These are phyloP conservation scores for Gymnodraco acuticeps DNA, from an alignment of 2,797 vertebrate genomes.

Conservation along the genomic window DNA sequence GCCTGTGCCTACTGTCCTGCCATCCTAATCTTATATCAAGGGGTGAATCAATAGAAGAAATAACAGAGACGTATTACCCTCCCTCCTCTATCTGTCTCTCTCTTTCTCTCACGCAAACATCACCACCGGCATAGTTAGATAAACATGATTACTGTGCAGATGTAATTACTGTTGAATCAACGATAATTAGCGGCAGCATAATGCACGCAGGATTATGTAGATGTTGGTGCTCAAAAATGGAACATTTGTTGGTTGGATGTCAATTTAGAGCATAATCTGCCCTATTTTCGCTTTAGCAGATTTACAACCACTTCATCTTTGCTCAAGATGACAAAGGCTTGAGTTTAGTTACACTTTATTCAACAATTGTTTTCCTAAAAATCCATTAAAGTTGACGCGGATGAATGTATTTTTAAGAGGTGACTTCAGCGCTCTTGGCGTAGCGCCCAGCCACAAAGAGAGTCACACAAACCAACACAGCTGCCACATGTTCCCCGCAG, in stretches of 20 bases:
- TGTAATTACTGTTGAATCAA: slow-evolving; percentile 75
- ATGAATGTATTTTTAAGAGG: slow-evolving; percentile 17
- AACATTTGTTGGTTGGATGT: slow-evolving; percentile 44
- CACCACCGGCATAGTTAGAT: slow-evolving; percentile 65
- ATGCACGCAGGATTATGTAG: slow-evolving; percentile 42
- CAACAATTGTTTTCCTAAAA: slow-evolving; percentile 15
- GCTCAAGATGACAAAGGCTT: slow-evolving; percentile 26
- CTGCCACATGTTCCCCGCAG: slow-evolving; percentile 12
- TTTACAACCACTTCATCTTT: slow-evolving; percentile 34
- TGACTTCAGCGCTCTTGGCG: slow-evolving; percentile 36
- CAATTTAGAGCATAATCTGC: slow-evolving; percentile 43
- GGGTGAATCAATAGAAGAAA: slow-evolving; percentile 42
- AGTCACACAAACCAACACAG: slow-evolving; percentile 10
- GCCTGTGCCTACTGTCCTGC: slow-evolving; percentile 10
- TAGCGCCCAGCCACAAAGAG: slow-evolving; percentile 1
- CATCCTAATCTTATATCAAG: slow-evolving; percentile 37
- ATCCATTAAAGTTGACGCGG: slow-evolving; percentile 11
- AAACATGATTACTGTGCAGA: slow-evolving; percentile 63
- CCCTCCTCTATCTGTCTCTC: slow-evolving; percentile 10
- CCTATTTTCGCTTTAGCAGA: slow-evolving; percentile 29
- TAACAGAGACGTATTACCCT: slow-evolving; percentile 18
- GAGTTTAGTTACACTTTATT: slow-evolving; percentile 4
- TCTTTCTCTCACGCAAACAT: slow-evolving; percentile 2
- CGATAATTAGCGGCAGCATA: slow-evolving; percentile 63
- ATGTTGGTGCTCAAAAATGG: slow-evolving; percentile 4